Base-by-base conservation (phyloP, 2,113 vertebrate species). In the Cyanoramphus novaezelandiae region DNA sequence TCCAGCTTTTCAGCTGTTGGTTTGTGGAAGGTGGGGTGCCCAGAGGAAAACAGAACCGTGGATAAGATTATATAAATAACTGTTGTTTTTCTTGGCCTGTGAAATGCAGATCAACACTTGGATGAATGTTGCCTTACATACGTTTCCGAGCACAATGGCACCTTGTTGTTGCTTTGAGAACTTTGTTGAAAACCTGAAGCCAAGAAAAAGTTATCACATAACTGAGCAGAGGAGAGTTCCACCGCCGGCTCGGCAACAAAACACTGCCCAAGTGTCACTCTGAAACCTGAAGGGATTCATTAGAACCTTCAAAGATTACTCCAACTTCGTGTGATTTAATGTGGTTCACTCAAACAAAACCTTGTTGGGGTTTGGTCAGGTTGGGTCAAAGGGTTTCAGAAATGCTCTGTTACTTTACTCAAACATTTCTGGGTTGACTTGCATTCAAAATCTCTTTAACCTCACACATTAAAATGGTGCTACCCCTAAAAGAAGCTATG, bases 31-130 rank as follows among this genome's bases (percentile, higher is more conserved):
- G 97, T 97, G 97, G 97, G 95, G 96, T 96, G 94, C 88, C 90
- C 97, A 95, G 97, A 97, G 97, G 94, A 98, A 98, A 98, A 98
- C 97, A 98, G 97, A 98, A 96, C 97, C 97, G 70, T 39, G 97
- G 97, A 98, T 98, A 97, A 97, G 97, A 98, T 98, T 98, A 98
- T 98, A 98, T 98, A 98, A 98, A 98, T 98, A 98, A 97, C 95
- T 97, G 95, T 97, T 98, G 97, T 98, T 98, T 98, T 98, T 98
- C 97, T 98, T 98, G 96, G 97, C 97, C 50, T 80, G 87, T 39
- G 93, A 88, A 92, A 97, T 68, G 72, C 96, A 97, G 97, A 98
- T 98, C 98, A 98, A 98, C 97, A 98, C 97, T 98, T 98, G 97
- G 96, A 98, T 98, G 98, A 98, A 98, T 98, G 98, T 98, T 98